Evolutionary conservation across 2,113 vertebrate genomes (phyloP), one percentile per base, ranked within the genome.

Genomic region (Zingel zingel): DNA sequence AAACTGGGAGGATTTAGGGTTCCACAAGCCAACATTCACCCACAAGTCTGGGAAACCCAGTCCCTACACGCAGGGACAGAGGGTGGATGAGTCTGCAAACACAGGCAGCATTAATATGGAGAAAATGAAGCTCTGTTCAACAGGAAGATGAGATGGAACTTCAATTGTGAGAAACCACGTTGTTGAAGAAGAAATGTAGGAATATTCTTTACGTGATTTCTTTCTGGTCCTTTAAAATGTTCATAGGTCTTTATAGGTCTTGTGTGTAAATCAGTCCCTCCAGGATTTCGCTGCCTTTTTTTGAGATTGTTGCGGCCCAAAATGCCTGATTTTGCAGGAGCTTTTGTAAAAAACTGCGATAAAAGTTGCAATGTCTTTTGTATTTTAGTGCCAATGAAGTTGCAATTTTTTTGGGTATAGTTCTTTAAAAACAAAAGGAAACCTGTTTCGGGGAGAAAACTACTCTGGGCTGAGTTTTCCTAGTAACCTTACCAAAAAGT

Each of bases 21-120:
- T 96, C 36, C 97, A 96, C 87, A 96, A 96, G 66, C 94, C 96
- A 65, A 76, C 66, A 1, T 92, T 93, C 67, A 84, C 47, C 54
- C 90, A 96, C 83, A 95, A 89, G 66, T 85, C 89, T 19, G 89
- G 90, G 0, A 87, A 84, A 33, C 87, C 36, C 6, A 88, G 5
- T 3, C 23, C 79, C 59, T 90, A 86, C 7, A 71, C 84, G 15
- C 86, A 87, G 0, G 25, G 63, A 50, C 93, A 88, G 10, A 90
- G 91, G 8, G 94, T 83, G 0, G 93, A 96, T 84, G 95, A 95
- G 39, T 90, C 93, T 0, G 94, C 94, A 0, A 84, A 95, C 83
- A 94, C 95, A 96, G 96, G 95, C 96, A 96, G 94, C 86, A 93
- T 96, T 77, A 93, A 82, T 83, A 74, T 70, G 87, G 76, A 84